Evolutionary conservation across 2,888 invertebrate species (phyloP).

Genomic region (Tenthredo notha): DNA sequence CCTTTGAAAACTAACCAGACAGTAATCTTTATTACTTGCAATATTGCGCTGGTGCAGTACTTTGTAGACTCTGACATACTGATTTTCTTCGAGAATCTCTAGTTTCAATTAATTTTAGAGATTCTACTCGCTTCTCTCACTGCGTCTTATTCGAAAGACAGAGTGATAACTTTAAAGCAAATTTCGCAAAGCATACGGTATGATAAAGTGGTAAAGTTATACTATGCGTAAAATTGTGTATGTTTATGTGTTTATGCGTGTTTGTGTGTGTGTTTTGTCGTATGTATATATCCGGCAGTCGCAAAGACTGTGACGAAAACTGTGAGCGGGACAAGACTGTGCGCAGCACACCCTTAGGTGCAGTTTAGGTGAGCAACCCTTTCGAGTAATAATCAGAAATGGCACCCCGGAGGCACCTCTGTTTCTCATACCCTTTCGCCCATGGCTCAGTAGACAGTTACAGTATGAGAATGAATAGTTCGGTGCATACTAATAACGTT

Average conservation of each 20-base stretch:
- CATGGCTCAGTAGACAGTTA: conserved; percentile 44
- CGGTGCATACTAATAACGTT: conserved; percentile 71
- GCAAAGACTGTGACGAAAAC: conserved; percentile 40
- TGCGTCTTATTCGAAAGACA: not conserved
- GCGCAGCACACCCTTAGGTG: conserved; percentile 74
- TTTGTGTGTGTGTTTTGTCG: too few species aligned
- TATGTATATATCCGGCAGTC: too few species aligned
- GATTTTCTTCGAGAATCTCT: not conserved
- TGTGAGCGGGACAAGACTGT: conserved; percentile 33
- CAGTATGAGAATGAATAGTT: conserved; percentile 76
- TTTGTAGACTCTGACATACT: not conserved
- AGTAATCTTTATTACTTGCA: not conserved
- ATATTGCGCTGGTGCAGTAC: not conserved
- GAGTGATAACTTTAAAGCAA: conserved; percentile 7
- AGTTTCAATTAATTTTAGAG: not conserved
- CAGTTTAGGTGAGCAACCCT: conserved; percentile 75
- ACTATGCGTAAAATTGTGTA: not conserved
- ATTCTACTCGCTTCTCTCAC: not conserved
- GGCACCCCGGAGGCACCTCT: conserved; percentile 72
- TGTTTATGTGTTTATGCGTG: too few species aligned
- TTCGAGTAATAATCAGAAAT: conserved; percentile 77
- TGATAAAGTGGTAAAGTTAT: not conserved
- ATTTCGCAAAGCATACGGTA: not conserved
- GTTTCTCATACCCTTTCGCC: conserved; percentile 22
- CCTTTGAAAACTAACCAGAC: conserved; percentile 13